Conservation (phyloP, 2,113 vertebrate genomes). For the Azemiops feae region DNA sequence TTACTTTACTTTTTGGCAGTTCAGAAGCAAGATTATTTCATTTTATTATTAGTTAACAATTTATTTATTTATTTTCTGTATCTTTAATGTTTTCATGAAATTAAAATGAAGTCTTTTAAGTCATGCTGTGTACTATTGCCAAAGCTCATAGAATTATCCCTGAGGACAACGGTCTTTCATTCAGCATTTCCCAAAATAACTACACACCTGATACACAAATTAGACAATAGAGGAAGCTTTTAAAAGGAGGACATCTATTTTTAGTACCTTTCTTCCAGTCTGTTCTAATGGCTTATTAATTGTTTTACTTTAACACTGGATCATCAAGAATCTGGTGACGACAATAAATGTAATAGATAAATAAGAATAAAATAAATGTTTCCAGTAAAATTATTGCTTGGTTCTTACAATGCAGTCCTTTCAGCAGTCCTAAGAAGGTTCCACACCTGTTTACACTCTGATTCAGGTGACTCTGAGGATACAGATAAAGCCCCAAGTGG, state of each 20-base stretch:
- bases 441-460: neutral
- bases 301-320: neutral
- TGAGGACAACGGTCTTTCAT: neutral
- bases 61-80: neutral
- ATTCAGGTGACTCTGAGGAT: neutral
- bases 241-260: neutral
- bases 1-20: neutral
- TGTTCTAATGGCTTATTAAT: neutral
- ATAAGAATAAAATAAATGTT: neutral
- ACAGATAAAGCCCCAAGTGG: neutral
- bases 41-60: neutral
- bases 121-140: neutral
- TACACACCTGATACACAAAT: neutral
- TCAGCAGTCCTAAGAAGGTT: neutral
- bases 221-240: neutral
- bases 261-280: neutral
- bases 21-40: neutral
- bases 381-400: neutral
- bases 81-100: slow-evolving; percentile 30
- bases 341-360: neutral
- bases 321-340: neutral
- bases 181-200: neutral
- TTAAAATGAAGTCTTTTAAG: slow-evolving; percentile 24
- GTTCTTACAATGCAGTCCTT: neutral
- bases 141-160: neutral